Conservation (phyloP, 2,888 invertebrate genomes). For the Cremastinae sp. region DNA sequence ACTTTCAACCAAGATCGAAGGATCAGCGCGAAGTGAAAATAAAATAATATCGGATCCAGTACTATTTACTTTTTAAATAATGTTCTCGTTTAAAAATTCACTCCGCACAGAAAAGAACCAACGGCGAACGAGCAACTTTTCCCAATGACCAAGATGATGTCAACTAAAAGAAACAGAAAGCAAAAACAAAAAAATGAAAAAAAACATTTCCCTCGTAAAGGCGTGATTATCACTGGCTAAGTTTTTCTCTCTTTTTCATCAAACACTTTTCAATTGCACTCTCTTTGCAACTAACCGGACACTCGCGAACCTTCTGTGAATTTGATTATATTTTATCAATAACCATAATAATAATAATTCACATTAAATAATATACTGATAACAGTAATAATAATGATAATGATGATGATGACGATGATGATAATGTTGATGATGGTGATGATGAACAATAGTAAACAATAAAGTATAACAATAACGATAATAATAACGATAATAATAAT, state of each 20-base stretch:
- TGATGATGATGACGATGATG: background rate
- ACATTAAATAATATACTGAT: constrained; percentile 4
- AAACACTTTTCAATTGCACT: constrained; percentile 16
- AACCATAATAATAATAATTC: background rate
- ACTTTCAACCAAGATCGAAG: background rate
- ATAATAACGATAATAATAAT: constrained; percentile 26
- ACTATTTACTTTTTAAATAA: background rate
- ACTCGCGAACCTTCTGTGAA: constrained; percentile 41
- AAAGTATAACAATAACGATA: constrained; percentile 2
- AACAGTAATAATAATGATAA: constrained; percentile 13
- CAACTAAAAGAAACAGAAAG: background rate
- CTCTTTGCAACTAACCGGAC: constrained; percentile 26
- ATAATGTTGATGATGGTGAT: constrained; percentile 11
- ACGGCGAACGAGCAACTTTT: constrained; percentile 23
- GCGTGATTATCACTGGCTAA: background rate
- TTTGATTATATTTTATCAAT: constrained; percentile 7
- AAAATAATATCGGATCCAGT: constrained; percentile 12
- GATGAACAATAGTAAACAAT: constrained; percentile 17
- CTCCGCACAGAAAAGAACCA: constrained; percentile 28
- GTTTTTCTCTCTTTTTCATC: constrained; percentile 5
- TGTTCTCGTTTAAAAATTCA: constrained; percentile 12
- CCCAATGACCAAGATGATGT: background rate
- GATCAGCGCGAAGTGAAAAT: background rate
- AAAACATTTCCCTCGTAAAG: constrained; percentile 3
- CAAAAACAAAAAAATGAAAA: constrained; percentile 6